Conservation (phyloP, 2,888 invertebrate species). For the Campoletis raptor region DNA sequence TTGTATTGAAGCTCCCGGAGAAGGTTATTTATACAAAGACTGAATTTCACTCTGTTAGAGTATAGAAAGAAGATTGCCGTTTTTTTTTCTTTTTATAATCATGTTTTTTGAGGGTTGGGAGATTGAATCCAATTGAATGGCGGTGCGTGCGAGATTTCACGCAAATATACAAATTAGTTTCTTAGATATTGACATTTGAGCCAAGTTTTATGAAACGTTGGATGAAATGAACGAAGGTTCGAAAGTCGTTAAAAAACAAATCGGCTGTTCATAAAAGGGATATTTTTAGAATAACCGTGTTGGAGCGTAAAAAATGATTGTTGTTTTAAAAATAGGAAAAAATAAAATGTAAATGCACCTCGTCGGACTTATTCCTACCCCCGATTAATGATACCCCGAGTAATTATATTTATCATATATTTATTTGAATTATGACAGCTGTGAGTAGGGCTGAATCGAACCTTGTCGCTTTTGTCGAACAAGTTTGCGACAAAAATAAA, state of each 20-base stretch:
- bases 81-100: background rate
- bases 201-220: background rate
- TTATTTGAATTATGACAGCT: constrained; percentile 52
- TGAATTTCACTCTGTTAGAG: constrained; percentile 57
- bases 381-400: background rate
- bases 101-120: too few species aligned
- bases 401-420: constrained; percentile 33
- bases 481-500: constrained; percentile 43
- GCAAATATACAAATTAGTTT: background rate
- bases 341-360: background rate
- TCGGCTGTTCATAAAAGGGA: background rate
- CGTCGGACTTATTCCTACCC: background rate
- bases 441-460: constrained; percentile 56
- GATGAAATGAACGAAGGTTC: background rate
- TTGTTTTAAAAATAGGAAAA: background rate
- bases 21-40: constrained; percentile 58
- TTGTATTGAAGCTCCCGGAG: background rate
- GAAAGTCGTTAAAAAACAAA: background rate
- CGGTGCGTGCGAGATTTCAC: background rate
- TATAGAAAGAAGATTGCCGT: constrained; percentile 49
- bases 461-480: constrained; percentile 66
- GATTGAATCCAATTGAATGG: background rate
- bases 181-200: background rate
- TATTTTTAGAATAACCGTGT: background rate
- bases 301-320: background rate